Evolutionary conservation across 1,140 invertebrate species (phyloP), one percentile per base, ranked within the genome.

Genomic region (Anadara kagoshimensis): DNA sequence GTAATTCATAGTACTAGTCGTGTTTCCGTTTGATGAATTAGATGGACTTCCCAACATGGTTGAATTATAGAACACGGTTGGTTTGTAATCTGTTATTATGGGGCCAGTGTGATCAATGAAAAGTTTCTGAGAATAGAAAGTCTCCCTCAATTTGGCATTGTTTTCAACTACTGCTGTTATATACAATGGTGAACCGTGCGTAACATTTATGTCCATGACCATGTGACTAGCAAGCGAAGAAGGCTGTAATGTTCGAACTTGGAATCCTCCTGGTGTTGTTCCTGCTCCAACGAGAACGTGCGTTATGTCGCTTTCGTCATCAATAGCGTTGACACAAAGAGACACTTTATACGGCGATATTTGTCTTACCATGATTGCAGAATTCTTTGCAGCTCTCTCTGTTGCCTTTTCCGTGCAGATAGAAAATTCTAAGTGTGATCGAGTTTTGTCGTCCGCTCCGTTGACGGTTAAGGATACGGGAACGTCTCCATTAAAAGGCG

Each of bases 301-400:
- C 36, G 43, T 56, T 1, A 75, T 68, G 11, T 61, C 72, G 29
- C 69, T 75, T 70, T 80, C 76, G 10, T 22, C n/a, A 58, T 80
- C 79, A 12, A 66, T 18, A 1, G 72, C 62, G 47, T 59, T 61
- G 1, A 65, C 49, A 44, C 51, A 69, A 69, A 80, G 44, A 7
- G 69, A 63, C 0, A 80, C 16, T 20, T 22, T n/a, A 29, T 43
- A 45, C 36, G 64, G 62, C 24, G 66, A 67, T 11, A 78, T 61
- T 53, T 80, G 79, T 12, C 63, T 24, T 45, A 72, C 44, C 26
- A 45, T 62, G 11, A 72, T 36, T 36, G 29, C 29, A 14, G 63
- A 20, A 36, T 7, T 36, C n/a, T 3, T 16, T 12, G 24, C 67
- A 16, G 18, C 24, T 4, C 22, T 44, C 20, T 69, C 51, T 18